These are phyloP conservation scores for Pogonophryne albipinna DNA, from an alignment of 2,797 vertebrate genomes.

Conservation along the genomic window DNA sequence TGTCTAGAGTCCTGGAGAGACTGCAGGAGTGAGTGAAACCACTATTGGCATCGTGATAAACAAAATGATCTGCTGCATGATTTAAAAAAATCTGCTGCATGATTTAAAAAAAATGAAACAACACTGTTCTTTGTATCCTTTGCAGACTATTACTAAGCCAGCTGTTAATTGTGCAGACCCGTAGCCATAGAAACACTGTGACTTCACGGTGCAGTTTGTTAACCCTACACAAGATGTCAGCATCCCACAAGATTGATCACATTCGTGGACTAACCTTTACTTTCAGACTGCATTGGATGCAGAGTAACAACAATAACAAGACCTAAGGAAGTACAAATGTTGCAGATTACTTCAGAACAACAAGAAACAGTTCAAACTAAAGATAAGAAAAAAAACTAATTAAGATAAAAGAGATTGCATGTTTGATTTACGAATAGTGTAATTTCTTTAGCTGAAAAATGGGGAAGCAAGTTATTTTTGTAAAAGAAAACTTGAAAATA, in stretches of 20 bases:
- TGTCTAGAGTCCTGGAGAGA: neutral
- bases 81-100: neutral
- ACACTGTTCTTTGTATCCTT: constrained; percentile 11
- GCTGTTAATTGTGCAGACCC: constrained; percentile 39
- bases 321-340: neutral
- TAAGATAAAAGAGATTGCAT: no score
- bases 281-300: neutral
- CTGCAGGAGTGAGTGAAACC: neutral
- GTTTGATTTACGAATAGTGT: no score
- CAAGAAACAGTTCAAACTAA: neutral
- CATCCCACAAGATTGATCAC: neutral
- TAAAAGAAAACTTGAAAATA: no score
- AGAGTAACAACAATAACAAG: neutral
- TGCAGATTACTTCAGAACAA: neutral
- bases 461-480: no score
- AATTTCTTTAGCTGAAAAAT: no score
- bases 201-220: neutral
- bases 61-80: neutral
- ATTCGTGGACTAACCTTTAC: neutral
- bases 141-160: constrained; percentile 22
- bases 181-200: constrained; percentile 72
- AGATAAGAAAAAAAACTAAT: no score
- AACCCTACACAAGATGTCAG: constrained; percentile 50
- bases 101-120: neutral
- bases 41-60: neutral